Base-by-base conservation (phyloP, 1,140 invertebrate species). In the Argopecten irradians region DNA sequence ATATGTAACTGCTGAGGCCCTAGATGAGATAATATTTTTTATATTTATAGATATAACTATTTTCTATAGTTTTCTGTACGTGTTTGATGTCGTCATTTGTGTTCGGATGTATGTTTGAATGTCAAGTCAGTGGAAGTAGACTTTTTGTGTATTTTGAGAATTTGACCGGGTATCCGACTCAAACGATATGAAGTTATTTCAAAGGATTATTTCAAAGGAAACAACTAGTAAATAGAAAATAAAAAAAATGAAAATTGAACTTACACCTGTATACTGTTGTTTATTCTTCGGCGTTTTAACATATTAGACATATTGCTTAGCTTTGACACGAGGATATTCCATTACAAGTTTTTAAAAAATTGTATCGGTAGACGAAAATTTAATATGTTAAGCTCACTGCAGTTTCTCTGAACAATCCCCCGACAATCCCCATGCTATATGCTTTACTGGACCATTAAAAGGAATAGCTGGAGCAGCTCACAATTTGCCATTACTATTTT, bases 31-130 rank as follows among this genome's bases (percentile, higher is more conserved):
- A 71, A n/a, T 71, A 71, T 71, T 28, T 71, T 71, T 71, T 71
- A 71, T 71, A 71, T 71, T 71, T 71, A 71, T 71, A 71, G n/a
- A 71, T n/a, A 28, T 71, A 71, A 71, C 8, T 71, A 71, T 71
- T 71, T 71, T 71, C 55, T 28, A 28, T 28, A 5, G 2, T 71
- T 71, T 71, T 7, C 3, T 55, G 43, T 55, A 55, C 16, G 55
- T 71, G 55, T 28, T 71, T 71, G 55, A 16, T 71, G 55, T 71
- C 8, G 55, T 71, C 28, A 71, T 3, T 71, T 28, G 55, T 71
- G 55, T 71, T n/a, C 8, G 55, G 28, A n/a, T 8, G 55, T n/a
- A n/a, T 71, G 55, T 71, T 71, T 28, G 55, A 71, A 71, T 71
- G 55, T 71, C 22, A 28, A 71, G n/a, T 71, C 55, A 71, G n/a